Evolutionary conservation across 2,888 invertebrate genomes (phyloP), one percentile per base, ranked within the genome.

Genomic region (Antheraea assamensis): DNA sequence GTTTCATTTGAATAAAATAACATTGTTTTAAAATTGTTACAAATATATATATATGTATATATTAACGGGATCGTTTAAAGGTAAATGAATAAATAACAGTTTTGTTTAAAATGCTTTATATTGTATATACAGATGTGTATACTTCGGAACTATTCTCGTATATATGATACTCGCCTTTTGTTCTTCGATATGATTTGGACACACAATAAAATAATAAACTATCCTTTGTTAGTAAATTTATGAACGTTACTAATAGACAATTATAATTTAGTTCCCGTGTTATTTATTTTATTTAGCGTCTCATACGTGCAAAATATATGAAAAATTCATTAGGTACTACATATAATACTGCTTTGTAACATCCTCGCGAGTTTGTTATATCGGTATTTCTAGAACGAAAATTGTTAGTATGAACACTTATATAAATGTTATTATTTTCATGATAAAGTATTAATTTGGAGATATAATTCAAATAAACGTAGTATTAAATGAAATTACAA

Each of bases 121-220:
- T 4, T 30, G 61, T 64, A 17, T 30, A 30, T 30, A 64, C 61
- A 64, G 30, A 30, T 64, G 61, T 64, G 61, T 64, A 64, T 64
- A 64, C 30, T 27, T 30, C 3, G 27, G 27, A 64, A 64, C 17
- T 30, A 8, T 30, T 64, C 61, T 64, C 17, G 5, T 30, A 30
- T 64, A 17, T 17, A 30, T 64, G n/a, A 15, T 58, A 58, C n/a
- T 58, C 24, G 58, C 58, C 24, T 58, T 24, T 58, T n/a, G 21
- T 55, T 24, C 58, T 58, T 58, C 58, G 24, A 24, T 58, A 58
- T 58, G 58, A 58, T 58, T 58, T 58, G 58, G n/a, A 58, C 58
- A 58, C 24, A 58, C 58, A 64, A 64, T 30, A 30, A 10, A 58
- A 58, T 21, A 58, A 64, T 30, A 64, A 30, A 30, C 1, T 30